These are phyloP conservation scores for Agonopterix arenella DNA, from an alignment of 2,888 invertebrate genomes.

Conservation along the genomic window DNA sequence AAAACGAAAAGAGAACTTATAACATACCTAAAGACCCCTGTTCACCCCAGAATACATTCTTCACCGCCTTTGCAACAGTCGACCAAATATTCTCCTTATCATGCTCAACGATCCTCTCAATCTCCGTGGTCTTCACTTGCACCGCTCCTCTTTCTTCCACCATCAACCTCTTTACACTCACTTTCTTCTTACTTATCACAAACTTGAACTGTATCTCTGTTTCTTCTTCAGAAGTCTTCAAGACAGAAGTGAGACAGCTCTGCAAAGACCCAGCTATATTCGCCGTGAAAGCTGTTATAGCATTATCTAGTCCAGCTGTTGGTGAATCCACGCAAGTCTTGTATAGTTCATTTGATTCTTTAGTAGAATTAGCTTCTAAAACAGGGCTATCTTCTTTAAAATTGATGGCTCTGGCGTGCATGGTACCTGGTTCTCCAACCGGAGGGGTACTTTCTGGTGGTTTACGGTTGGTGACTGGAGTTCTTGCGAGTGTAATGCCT, in stretches of 20 bases:
- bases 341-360: slow-evolving; percentile 58
- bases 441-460: slow-evolving; percentile 44
- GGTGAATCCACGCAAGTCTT: slow-evolving; percentile 54
- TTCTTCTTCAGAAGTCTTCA: slow-evolving; percentile 54
- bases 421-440: slow-evolving; percentile 42
- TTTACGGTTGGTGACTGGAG: slow-evolving; percentile 40
- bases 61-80: slow-evolving; percentile 58
- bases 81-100: slow-evolving; percentile 67
- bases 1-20: not conserved
- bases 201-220: slow-evolving; percentile 71
- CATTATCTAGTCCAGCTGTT: slow-evolving; percentile 29
- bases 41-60: slow-evolving; percentile 64
- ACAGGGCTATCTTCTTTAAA: slow-evolving; percentile 65
- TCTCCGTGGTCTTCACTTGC: slow-evolving; percentile 31
- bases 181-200: slow-evolving; percentile 60
- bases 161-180: slow-evolving; percentile 49
- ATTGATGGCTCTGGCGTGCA: slow-evolving; percentile 62
- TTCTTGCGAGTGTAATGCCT: slow-evolving; percentile 44
- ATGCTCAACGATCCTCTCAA: slow-evolving; percentile 27
- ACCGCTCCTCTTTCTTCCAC: slow-evolving; percentile 28
- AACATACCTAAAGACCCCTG: slow-evolving; percentile 33
- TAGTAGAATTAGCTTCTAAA: slow-evolving; percentile 38
- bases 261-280: slow-evolving; percentile 61
- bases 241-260: slow-evolving; percentile 50
- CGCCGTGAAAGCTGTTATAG: slow-evolving; percentile 51